Base-by-base conservation (phyloP, 2,888 invertebrate species). In the Hirtodrosophila histrioides region DNA sequence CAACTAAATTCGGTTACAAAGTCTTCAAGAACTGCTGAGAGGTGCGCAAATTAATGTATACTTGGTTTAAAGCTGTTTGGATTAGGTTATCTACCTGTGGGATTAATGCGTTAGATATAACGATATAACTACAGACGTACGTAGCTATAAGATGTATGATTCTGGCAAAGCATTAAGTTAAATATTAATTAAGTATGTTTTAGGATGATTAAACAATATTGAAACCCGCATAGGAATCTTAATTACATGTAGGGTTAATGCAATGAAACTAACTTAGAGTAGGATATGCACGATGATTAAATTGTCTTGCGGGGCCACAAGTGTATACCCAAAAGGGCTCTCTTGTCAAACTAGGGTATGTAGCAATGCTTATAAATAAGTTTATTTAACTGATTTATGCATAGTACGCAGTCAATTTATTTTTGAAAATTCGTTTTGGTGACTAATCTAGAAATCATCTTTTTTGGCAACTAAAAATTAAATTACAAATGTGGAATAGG, bases 231-330 rank as follows among this genome's bases (percentile, higher is more conserved):
- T 7, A 8, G 8, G 31, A 8, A 7, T 51, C 51, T 45, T 60
- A 46, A 39, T 11, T 46, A 29, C 40, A 60, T 7, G 31, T 17
- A n/a, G 46, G 40, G 27, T 41, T 60, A 53, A 53, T 60, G 53
- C 45, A 58, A 33, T 50, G 45, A 12, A 60, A 40, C 60, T 60
- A 82, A 76, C 73, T 76, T 73, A 73, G 72, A 55, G 41, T 63
- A 73, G 62, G 83, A 85, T 86, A 85, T 84, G 83, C 79, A 75
- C 71, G 37, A 54, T 51, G 60, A 40, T 50, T 74, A 65, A 64
- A 23, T 48, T 41, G 55, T 50, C 29, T 36, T 48, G 33, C 36
- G 53, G 29, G 53, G 29, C 54, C 29, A 39, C 5, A 37, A 11
- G n/a, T 23, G n/a, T 31, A 31, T 31, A 31, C 31, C 31, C 31